Conservation (phyloP, 2,113 vertebrate genomes). For the Oriolus oriolus region DNA sequence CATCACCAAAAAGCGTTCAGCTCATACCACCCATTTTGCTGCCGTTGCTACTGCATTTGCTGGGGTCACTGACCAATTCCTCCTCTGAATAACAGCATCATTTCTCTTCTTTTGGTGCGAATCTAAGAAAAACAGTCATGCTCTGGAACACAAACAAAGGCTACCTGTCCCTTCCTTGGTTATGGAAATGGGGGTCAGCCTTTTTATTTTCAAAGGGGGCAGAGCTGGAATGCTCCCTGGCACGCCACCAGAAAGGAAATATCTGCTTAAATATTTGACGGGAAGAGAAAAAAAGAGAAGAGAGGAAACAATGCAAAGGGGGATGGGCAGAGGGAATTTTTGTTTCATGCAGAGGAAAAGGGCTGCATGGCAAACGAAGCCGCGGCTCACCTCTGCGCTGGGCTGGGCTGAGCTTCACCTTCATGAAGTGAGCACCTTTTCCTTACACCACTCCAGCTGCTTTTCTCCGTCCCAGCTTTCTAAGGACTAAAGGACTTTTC, state of each 20-base stretch:
- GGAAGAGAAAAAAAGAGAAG: constrained; percentile 12
- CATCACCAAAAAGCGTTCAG: neutral
- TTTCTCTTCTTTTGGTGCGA: constrained; percentile 31
- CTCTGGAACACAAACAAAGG: constrained; percentile 52
- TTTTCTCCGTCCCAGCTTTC: neutral
- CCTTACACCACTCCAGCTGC: neutral
- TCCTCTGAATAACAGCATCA: constrained; percentile 23
- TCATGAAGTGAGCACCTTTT: neutral
- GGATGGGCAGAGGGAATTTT: neutral
- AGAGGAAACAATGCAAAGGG: constrained; percentile 11
- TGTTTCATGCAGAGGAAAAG: neutral
- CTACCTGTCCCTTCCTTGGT: constrained; percentile 55
- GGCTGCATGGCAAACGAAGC: neutral
- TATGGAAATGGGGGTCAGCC: constrained; percentile 60
- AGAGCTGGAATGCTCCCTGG: constrained; percentile 58
- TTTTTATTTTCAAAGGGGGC: constrained; percentile 38
- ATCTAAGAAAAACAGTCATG: constrained; percentile 50
- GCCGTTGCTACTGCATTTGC: neutral
- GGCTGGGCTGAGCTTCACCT: neutral
- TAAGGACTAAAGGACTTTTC: neutral
- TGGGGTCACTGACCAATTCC: constrained; percentile 36
- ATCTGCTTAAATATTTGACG: constrained; percentile 50
- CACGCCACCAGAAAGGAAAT: constrained; percentile 55
- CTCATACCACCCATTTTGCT: neutral
- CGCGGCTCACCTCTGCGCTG: neutral